These are phyloP conservation scores for Brachyhypopomus occidentalis DNA, from an alignment of 2,113 vertebrate species.

Conservation along the genomic window DNA sequence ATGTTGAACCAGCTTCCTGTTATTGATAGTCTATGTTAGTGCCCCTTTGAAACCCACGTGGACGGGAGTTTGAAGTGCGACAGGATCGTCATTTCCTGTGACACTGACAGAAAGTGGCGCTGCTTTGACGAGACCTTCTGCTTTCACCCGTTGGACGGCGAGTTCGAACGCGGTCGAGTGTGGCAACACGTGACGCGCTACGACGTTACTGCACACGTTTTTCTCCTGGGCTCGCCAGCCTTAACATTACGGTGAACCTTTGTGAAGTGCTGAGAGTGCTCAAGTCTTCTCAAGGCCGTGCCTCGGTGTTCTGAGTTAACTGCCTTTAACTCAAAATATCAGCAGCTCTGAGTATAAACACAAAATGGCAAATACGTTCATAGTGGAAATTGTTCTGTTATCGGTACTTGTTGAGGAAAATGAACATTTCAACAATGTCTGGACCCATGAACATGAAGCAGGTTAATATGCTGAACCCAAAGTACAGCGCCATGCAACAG, in stretches of 20 bases:
- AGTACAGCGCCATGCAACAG: neutral
- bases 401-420: neutral
- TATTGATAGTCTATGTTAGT: neutral
- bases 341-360: neutral
- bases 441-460: neutral
- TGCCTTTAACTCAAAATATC: neutral
- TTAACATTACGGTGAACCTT: constrained; percentile 36
- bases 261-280: neutral
- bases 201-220: constrained; percentile 66
- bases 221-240: constrained; percentile 65
- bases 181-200: constrained; percentile 60
- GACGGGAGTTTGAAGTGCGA: neutral
- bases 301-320: neutral
- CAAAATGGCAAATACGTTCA: neutral
- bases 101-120: constrained; percentile 20
- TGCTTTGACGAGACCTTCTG: constrained; percentile 37
- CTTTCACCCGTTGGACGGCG: constrained; percentile 46
- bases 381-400: neutral
- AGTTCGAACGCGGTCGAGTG: constrained; percentile 64
- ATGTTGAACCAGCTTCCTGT: too few relatives aligned
- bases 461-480: neutral
- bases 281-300: neutral
- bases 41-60: neutral
- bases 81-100: neutral
- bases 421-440: neutral